Evolutionary conservation across 2,113 vertebrate genomes (phyloP).

Genomic region (Oenanthe melanoleuca): DNA sequence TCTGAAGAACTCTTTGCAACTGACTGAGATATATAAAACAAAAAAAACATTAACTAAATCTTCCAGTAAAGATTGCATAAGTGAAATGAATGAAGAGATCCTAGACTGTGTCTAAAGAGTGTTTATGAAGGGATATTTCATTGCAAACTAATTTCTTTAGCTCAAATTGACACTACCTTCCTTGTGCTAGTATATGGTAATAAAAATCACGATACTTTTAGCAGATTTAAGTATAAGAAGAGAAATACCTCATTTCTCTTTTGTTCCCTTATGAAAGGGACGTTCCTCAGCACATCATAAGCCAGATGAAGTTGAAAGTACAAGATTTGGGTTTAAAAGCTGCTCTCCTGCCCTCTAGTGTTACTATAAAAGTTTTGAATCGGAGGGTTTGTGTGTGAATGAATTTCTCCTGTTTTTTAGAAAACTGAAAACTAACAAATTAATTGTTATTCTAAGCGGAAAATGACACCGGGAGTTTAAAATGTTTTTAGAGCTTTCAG

Average conservation of each 20-base stretch:
- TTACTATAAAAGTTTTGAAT: not conserved
- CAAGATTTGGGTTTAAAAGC: not conserved
- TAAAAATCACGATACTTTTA: not conserved
- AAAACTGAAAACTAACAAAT: not conserved
- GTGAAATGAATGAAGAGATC: not conserved
- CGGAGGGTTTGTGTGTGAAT: not conserved
- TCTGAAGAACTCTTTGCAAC: not conserved
- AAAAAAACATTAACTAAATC: not conserved
- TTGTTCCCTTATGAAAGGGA: not conserved
- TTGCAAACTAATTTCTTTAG: not conserved
- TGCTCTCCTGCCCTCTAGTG: constrained; percentile 48
- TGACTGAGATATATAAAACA: not conserved
- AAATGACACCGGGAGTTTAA: not conserved
- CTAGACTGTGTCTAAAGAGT: not conserved
- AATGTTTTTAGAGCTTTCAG: not conserved
- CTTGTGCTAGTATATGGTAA: not conserved
- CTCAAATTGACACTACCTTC: not conserved
- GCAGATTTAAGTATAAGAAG: not conserved
- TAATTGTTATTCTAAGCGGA: not conserved
- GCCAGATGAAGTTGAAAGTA: not conserved
- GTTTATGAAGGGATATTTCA: not conserved
- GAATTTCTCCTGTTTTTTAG: not conserved
- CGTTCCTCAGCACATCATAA: not conserved
- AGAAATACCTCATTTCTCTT: not conserved
- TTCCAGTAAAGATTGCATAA: not conserved